Conservation (phyloP, 1,140 invertebrate genomes). For the Monochamus saltuarius region DNA sequence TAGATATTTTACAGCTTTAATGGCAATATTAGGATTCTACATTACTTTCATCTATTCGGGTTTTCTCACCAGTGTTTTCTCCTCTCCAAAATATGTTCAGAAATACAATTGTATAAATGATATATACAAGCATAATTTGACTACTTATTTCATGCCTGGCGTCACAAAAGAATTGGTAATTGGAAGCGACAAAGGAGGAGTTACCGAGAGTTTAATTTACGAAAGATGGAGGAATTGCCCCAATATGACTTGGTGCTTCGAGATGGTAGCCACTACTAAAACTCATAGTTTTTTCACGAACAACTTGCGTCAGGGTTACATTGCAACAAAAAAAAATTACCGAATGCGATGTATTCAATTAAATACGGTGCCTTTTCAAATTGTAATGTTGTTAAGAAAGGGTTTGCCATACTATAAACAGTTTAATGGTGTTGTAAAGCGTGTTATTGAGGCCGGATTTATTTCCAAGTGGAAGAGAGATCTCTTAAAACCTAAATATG, state of each 20-base stretch:
- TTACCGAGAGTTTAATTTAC: constrained; percentile 1
- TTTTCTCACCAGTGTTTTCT: constrained; percentile 5
- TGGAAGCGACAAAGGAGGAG: neutral
- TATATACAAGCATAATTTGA: constrained; percentile 13
- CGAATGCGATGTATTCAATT: constrained; percentile 3
- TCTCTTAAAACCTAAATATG: neutral
- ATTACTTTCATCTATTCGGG: constrained; percentile 5
- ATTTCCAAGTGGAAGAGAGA: constrained; percentile 14
- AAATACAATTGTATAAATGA: constrained; percentile 1
- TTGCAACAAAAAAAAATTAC: neutral
- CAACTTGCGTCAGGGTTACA: constrained; percentile 1
- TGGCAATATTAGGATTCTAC: constrained; percentile 3
- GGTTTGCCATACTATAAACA: too few species aligned
- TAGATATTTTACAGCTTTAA: constrained; percentile 3
- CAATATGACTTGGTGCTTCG: neutral
- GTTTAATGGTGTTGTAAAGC: neutral
- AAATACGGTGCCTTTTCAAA: neutral
- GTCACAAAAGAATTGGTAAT: neutral
- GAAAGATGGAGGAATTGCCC: constrained; percentile 7
- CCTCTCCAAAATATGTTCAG: constrained; percentile 5
- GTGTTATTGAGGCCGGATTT: constrained; percentile 6
- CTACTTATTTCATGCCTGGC: constrained; percentile 13
- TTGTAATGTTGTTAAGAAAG: neutral
- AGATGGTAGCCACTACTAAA: neutral
- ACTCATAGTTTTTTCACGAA: neutral